Base-by-base conservation (phyloP, 2,888 invertebrate species). In the Unio pictorum region DNA sequence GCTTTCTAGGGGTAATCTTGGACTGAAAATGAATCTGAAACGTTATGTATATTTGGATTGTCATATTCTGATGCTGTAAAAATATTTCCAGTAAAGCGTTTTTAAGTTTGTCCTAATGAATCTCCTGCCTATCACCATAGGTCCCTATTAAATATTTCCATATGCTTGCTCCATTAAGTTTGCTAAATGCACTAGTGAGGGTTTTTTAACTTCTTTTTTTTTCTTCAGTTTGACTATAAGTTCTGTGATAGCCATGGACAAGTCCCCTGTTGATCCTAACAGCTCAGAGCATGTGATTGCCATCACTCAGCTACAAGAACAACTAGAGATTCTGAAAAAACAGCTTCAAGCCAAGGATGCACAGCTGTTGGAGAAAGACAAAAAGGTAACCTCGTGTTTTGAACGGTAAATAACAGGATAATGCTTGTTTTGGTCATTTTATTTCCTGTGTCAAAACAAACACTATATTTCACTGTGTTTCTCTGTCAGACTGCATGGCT, bases 231-330 rank as follows among this genome's bases (percentile, higher is more conserved):
- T 45, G 45, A 45, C 45, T 45, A 45, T 61, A 61, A 73, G 73
- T 55, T 73, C 75, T 15, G 67, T 69, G 23, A 58, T 77, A 57
- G 71, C 76, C 11, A 70, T 73, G 55, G 80, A 80, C 66, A 78
- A 78, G 69, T 73, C 80, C 20, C 73, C 77, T 6, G 76, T 83
- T 64, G 84, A 87, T 61, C 79, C 84, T 0, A 81, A 80, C 69
- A 86, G 83, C 72, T 86, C 87, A 1, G 88, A 88, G 69, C 86
- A 97, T 89, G 95, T 97, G 63, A 96, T 97, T 20, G 97, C 97
- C 0, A 95, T 97, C 92, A 97, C 98, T 0, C 96, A 97, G 87
- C 93, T 98, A 18, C 95, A 96, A 88, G 98, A 98, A 89, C 95
- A 96, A 87, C 96, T 98, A 84, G 96, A 96, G 62, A 94, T 95